Base-by-base conservation (phyloP, 2,113 vertebrate genomes). In the Gambusia holbrooki region DNA sequence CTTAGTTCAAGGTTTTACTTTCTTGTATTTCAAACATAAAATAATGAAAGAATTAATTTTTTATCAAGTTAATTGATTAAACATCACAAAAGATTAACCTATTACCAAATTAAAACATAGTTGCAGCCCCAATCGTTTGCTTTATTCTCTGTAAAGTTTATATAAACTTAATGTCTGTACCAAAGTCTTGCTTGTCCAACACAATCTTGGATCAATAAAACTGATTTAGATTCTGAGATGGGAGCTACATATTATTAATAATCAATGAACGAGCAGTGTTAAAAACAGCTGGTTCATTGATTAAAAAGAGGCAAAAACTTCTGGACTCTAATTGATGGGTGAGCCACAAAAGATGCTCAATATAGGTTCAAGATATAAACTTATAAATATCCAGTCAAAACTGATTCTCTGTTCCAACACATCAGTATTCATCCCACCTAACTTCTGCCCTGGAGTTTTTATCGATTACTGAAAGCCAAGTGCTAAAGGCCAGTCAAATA, bases 381-480 rank as follows among this genome's bases (percentile, higher is more conserved):
- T 74, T 77, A 84, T 73, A 70, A 70, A 51, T 42, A 74, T 64
- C 40, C 66, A 32, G 85, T 83, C 79, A 89, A 86, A 82, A 2
- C 51, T 73, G 70, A 81, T 82, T 74, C 42, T 82, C 84, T 77
- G 81, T 81, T 90, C 83, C 75, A 33, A 79, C 19, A 62, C 82
- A 92, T 93, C 85, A 91, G 91, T 85, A 92, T 93, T 93, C 91
- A 87, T 76, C 82, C 71, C 85, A 81, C 89, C 88, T 79, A 80
- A 81, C 87, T 54, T 72, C 35, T 19, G 73, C 60, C 86, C 83
- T 76, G 68, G 65, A 82, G 87, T 84, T 58, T 58, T 58, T 85
- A 90, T 90, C 80, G 90, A 92, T 92, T 64, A 83, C 79, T 83
- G 87, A 88, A 89, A 87, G 89, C 87, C 87, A 88, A 83, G 86